Conservation (phyloP, 2,888 invertebrate genomes). For the Zaprionus obscuricornis region DNA sequence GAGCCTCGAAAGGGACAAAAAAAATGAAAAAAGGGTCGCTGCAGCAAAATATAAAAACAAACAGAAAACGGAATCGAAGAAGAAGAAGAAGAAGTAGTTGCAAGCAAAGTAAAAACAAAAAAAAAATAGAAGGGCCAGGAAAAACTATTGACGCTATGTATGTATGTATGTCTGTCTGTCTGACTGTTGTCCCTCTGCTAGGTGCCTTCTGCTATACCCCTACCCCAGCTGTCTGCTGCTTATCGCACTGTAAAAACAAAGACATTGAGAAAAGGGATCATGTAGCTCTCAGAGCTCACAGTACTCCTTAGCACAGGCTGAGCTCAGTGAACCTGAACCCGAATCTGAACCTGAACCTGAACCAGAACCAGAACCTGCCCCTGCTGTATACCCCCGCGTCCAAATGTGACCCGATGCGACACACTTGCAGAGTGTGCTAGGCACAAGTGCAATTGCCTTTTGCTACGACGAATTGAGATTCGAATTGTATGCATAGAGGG, state of each 20-base stretch:
- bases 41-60: conserved; percentile 55
- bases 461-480: conserved; percentile 8
- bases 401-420: conserved; percentile 32
- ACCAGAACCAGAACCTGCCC: neutral
- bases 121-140: conserved; percentile 15
- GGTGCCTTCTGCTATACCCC: too few species aligned
- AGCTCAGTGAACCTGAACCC: conserved; percentile 57
- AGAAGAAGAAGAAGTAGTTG: too few species aligned
- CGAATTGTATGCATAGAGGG: neutral
- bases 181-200: too few species aligned
- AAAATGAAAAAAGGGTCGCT: conserved; percentile 59
- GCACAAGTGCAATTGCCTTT: conserved; percentile 62
- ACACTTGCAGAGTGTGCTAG: conserved; percentile 77
- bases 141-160: conserved; percentile 13
- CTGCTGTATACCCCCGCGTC: too few species aligned
- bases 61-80: conserved; percentile 16
- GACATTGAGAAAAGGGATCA: conserved; percentile 62
- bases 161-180: too few species aligned
- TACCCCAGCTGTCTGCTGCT: too few species aligned
- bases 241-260: conserved; percentile 75
- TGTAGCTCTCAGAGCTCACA: conserved; percentile 33
- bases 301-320: conserved; percentile 2
- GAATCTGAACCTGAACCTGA: too few species aligned
- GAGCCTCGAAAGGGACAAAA: conserved; percentile 19
- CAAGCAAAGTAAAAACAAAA: neutral